Base-by-base conservation (phyloP, 2,797 vertebrate genomes). In the Menidia menidia region DNA sequence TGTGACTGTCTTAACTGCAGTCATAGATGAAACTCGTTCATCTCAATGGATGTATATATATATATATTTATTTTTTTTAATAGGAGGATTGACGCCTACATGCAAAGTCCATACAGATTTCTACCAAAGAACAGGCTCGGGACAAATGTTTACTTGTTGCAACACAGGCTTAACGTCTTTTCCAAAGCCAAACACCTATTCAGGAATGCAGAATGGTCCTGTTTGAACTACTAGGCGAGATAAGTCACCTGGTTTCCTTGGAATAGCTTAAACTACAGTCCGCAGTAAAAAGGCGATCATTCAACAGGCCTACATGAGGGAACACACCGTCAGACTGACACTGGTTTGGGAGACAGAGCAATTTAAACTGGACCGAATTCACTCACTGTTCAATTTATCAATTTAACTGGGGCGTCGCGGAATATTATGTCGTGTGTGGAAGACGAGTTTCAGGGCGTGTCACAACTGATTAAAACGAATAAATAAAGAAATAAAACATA, bases 141-240 rank as follows among this genome's bases (percentile, higher is more conserved):
- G 88, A 85, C 76, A 83, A 91, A 92, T 92, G 89, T 92, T 90
- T 92, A 91, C 90, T 90, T 94, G 93, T 93, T 93, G 86, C 88
- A 90, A 93, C 92, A 93, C 83, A 89, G 73, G 73, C 81, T 79
- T 73, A 76, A 60, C 83, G 84, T 82, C 72, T 54, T 61, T 69
- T 74, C 25, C 25, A 25, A 25, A 25, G 68, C 45, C 76, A 74
- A 78, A 80, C 80, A 81, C 68, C 25, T 78, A 81, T 87, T 44
- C 63, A 75, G 90, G 88, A 92, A 92, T 91, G 86, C 79, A 69
- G 56, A 35, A n/a, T 47, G 81, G 78, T 71, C 54, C 61, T 54
- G n/a, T 64, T 77, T 64, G 55, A 68, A 56, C 50, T 57, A 56
- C 16, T 42, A 16, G 53, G 19, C 68, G 60, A 18, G 0, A 68